Base-by-base conservation (phyloP, 1,140 invertebrate species). In the Drosophila burlai region DNA sequence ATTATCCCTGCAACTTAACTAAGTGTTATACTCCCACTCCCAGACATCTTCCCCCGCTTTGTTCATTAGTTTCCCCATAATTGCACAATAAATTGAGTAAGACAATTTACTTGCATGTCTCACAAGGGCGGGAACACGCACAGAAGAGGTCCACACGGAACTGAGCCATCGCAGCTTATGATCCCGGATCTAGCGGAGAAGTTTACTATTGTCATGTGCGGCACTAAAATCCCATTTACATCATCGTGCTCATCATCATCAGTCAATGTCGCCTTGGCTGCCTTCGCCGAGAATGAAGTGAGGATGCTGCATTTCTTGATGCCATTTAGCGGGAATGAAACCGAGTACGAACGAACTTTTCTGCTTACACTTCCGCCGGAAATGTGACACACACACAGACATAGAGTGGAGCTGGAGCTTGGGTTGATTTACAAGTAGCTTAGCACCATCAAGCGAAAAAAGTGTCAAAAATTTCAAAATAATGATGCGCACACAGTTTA, bases 151-250 rank as follows among this genome's bases (percentile, higher is more conserved):
- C 40, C 54, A 40, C 21, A 57, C 21, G 24, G 42, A 76, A 76
- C 61, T 60, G 64, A 72, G 86, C 76, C 81, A 86, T 82, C 76
- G 82, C 75, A 90, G 82, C 85, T 85, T 90, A 84, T 91, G 82
- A 91, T 86, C 90, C 38, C 74, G 80, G 84, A 38, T 55, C 81
- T 68, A 81, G 77, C 79, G 21, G 59, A 89, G 86, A 66, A 82
- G 81, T 84, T 89, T 90, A 90, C 85, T 89, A 90, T 90, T 89
- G 81, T 89, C 85, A 90, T 82, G 83, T 73, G 55, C 77, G 72
- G 81, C 83, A 87, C 81, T 89, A 89, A 89, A 89, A 90, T 89
- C 84, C 84, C 84, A 89, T 89, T 89, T 89, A 89, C 84, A 89
- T 89, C 84, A 89, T 90, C 85, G 83, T 89, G 77, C 85, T 89